Base-by-base conservation (phyloP, 92 coral and sea anemone genomes). In the Anthopleura xanthogrammica region DNA sequence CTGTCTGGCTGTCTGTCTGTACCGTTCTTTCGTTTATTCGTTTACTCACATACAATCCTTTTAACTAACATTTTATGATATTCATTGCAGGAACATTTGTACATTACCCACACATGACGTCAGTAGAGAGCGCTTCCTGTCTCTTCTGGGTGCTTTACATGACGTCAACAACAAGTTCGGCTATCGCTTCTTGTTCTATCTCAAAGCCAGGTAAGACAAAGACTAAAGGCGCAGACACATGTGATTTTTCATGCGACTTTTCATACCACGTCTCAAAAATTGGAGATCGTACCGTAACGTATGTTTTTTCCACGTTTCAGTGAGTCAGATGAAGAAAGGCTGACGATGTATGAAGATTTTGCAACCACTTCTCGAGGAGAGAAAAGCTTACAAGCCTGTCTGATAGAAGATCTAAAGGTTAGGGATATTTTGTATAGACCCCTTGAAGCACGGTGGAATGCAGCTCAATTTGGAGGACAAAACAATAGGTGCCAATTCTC, bases 331-430 rank as follows among this genome's bases (percentile, higher is more conserved):
- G 99, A 94, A 65, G 99, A 97, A 84, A 92, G 98, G 13, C 91
- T 97, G 64, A 89, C 98, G 68, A 92, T 97, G 92, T 97, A 97
- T 77, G 99, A 97, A 77, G 99, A 97, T 84, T 97, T 97, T 82
- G 94, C 93, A 36, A 84, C 86, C 42, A 86, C 94, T 3, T 92
- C 90, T 77, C 93, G 95, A 77, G 99, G 96, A 77, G 95, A 94
- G 58, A 94, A 89, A 85, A 79, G 91, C 50, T 89, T 94, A 57
- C 93, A 88, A 41, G 86, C 81, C 16, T 92, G 98, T 88, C 89
- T 97, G 46, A 85, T 78, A 76, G 98, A 94, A 71, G 99, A 97
- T 83, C 91, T 97, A 41, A 97, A 94, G 92, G 98, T 94, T n/a
- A 62, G 84, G 48, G 58, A 54, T 54, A 54, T 12, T 54, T 54